phyloP scores from a whole-genome alignment of 92 coral and sea anemone genomes.

The Epizoanthus illoricatus region DNA sequence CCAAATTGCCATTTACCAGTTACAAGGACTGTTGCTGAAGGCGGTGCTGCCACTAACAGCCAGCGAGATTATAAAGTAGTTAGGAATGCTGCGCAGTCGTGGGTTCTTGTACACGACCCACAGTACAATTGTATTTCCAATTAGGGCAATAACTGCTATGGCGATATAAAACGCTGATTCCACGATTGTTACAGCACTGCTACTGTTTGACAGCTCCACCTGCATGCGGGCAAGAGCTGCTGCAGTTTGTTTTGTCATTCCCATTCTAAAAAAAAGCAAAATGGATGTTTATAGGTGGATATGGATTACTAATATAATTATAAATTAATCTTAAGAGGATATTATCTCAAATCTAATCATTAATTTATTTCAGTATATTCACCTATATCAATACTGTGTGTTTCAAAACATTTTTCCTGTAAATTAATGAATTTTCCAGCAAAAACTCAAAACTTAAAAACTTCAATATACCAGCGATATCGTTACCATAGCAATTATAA shows the following conservation, averaged over 20 bases:
- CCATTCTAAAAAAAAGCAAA: background rate
- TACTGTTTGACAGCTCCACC: background rate
- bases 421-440: too few species aligned
- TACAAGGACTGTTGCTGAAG: background rate
- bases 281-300: too few species aligned
- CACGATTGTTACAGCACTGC: background rate
- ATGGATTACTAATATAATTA: too few species aligned
- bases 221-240: background rate
- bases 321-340: too few species aligned
- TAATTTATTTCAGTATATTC: too few species aligned
- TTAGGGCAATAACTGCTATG: background rate
- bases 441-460: too few species aligned
- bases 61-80: constrained; percentile 6
- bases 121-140: background rate
- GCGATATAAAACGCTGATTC: background rate
- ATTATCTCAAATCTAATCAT: too few species aligned
- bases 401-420: too few species aligned
- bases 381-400: too few species aligned
- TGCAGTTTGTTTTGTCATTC: background rate
- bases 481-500: too few species aligned
- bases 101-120: constrained; percentile 13
- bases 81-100: constrained; percentile 7
- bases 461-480: too few species aligned
- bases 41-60: constrained; percentile 25
- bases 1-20: constrained; percentile 19